Evolutionary conservation across 2,888 invertebrate species (phyloP), one percentile per base, ranked within the genome.

Genomic region (Brachylomia viminalis): DNA sequence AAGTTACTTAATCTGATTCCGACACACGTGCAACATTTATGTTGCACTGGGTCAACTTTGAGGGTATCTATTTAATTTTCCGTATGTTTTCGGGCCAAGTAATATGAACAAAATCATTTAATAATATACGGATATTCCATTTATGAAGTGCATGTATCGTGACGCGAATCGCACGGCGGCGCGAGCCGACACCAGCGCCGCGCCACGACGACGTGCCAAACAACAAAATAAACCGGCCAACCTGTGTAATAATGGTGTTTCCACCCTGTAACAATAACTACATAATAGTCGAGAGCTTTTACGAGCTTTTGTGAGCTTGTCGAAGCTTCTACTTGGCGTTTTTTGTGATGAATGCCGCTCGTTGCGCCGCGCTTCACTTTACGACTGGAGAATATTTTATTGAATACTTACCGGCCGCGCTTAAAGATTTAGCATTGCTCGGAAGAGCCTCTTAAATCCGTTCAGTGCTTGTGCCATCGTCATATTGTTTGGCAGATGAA

Each of bases 251-350:
- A 96, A 96, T 95, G 95, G 96, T 96, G 95, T 96, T 96, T 96
- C 95, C 96, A 96, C 95, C 93, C 95, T 92, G 95, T 96, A 96
- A 96, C 96, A 96, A 96, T 96, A 96, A 96, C 95, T 95, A 95
- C 96, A 95, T 96, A 96, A 96, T 96, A 96, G 96, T 95, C 91
- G 93, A 96, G 95, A 93, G 95, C 95, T 95, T 96, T 96, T 96
- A 96, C 95, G 96, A 96, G 95, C 96, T 96, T 96, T 96, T 96
- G 96, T 96, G 91, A 95, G 95, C 95, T 94, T 93, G 95, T 95
- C 95, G 94, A 95, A 94, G 95, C 95, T 95, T 92, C 96, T 94
- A 95, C 95, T 95, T 92, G 92, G 89, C 90, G 91, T 94, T 96
- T 95, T 95, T 96, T 96, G 94, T 93, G 93, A 94, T 94, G 93